phyloP scores from a whole-genome alignment of 2,888 invertebrate genomes.

The Xestia sexstrigata region DNA sequence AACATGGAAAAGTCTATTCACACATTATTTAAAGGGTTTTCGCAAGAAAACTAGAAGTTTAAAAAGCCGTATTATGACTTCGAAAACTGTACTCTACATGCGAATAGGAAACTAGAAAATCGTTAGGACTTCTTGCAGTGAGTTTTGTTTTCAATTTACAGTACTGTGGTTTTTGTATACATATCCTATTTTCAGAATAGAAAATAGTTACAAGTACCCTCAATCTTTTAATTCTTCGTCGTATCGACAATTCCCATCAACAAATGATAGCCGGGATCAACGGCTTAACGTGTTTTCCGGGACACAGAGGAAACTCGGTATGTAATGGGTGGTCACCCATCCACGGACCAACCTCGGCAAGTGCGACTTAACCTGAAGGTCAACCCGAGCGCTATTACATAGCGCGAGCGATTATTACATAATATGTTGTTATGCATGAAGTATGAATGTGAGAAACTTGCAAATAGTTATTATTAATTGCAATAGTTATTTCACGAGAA shows the following conservation, averaged over 20 bases:
- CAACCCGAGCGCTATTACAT: not conserved
- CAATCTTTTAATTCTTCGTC: not conserved
- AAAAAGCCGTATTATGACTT: not conserved
- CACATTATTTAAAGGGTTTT: no score
- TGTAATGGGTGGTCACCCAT: not conserved
- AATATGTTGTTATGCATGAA: no score
- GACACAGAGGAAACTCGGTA: not conserved
- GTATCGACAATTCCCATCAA: not conserved
- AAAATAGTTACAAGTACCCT: not conserved
- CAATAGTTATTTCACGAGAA: no score
- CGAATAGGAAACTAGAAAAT: constrained; percentile 1
- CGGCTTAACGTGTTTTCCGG: not conserved
- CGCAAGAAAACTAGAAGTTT: not conserved
- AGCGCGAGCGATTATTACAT: no score
- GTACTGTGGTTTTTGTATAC: not conserved
- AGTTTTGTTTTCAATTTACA: constrained; percentile 10
- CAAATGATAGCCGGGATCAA: not conserved
- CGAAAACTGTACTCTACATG: constrained; percentile 2
- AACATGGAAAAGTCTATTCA: no score
- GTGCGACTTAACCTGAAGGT: not conserved
- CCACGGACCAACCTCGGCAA: not conserved
- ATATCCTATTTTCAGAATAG: not conserved
- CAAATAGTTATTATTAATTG: no score
- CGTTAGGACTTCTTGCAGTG: not conserved
- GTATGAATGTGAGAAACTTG: no score